Base-by-base conservation (phyloP, 2,888 invertebrate species). In the Leptopilina drosophilae region DNA sequence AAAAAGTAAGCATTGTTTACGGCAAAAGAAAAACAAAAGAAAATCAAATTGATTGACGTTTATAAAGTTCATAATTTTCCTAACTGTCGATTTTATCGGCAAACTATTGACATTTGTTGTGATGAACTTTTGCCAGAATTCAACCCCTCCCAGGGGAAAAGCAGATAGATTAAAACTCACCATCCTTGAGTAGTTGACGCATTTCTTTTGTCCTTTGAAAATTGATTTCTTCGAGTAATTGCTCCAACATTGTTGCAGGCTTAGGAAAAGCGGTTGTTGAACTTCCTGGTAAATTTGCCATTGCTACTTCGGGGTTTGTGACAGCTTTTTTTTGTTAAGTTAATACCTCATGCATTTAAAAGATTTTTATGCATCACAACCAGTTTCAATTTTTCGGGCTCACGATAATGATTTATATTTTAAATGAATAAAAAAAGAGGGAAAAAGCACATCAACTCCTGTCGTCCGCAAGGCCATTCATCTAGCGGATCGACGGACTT, bases 201-300 rank as follows among this genome's bases (percentile, higher is more conserved):
- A 97, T 96, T 92, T 97, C 97, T 92, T 98, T 97, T 77, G 97
- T 97, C 84, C 97, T 94, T 92, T 98, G 97, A 88, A 97, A 98
- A 92, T 97, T 97, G 85, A 98, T 98, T 92, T 98, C 98, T 90
- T 97, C 97, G 81, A 98, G 93, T 79, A 98, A 93, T 89, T 97
- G 97, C 90, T 97, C 97, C 86, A 98, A 92, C 91, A 96, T 95
- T 49, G 96, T 96, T 26, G 95, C 94, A 26, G 93, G 92, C 88
- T 93, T 93, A 78, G 93, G 86, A 67, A 92, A 88, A 46, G 88
- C 82, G 53, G 88, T 82, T 59, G 88, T 82, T 59, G 90, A 88
- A 82, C 89, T 87, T 76, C 90, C 87, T 79, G 90, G 88, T 40
- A 90, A 82, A 80, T 86, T 90, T 53, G 91, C 90, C 91, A 91